phyloP scores from a whole-genome alignment of 2,888 invertebrate genomes.

The Lochmaea crataegi region DNA sequence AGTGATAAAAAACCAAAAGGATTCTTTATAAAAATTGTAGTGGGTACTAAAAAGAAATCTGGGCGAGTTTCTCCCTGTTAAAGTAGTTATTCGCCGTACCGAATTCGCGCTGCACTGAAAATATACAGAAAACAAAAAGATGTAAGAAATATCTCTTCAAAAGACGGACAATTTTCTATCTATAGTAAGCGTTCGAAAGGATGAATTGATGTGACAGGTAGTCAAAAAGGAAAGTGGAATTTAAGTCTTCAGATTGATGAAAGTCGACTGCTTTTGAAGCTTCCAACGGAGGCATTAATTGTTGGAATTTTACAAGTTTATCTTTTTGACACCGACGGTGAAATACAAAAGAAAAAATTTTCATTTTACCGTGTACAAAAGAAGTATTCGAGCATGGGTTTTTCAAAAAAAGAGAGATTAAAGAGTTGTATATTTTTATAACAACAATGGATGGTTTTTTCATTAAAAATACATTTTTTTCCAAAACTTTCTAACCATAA shows the following conservation, averaged over 20 bases:
- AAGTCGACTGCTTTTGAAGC: slow-evolving; percentile 32
- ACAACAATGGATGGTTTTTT: neutral
- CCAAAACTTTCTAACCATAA: neutral
- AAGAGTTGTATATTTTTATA: too few relatives aligned
- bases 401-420: neutral
- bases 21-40: too few relatives aligned
- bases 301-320: slow-evolving; percentile 28
- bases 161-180: slow-evolving; percentile 34
- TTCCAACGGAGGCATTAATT: slow-evolving; percentile 34
- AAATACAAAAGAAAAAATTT: slow-evolving; percentile 8
- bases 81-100: neutral
- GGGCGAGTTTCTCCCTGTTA: neutral
- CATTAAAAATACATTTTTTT: neutral
- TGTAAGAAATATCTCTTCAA: slow-evolving; percentile 26
- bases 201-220: slow-evolving; percentile 43
- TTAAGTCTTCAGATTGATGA: slow-evolving; percentile 38
- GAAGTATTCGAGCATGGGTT: neutral
- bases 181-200: slow-evolving; percentile 32
- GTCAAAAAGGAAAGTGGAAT: slow-evolving; percentile 38
- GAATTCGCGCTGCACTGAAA: slow-evolving; percentile 7
- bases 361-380: neutral
- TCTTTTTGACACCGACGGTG: slow-evolving; percentile 21
- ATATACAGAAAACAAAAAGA: slow-evolving; percentile 34
- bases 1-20: neutral
- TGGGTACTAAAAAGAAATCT: neutral